Evolutionary conservation across 2,797 vertebrate genomes (phyloP).

Genomic region (Caiman crocodilus): DNA sequence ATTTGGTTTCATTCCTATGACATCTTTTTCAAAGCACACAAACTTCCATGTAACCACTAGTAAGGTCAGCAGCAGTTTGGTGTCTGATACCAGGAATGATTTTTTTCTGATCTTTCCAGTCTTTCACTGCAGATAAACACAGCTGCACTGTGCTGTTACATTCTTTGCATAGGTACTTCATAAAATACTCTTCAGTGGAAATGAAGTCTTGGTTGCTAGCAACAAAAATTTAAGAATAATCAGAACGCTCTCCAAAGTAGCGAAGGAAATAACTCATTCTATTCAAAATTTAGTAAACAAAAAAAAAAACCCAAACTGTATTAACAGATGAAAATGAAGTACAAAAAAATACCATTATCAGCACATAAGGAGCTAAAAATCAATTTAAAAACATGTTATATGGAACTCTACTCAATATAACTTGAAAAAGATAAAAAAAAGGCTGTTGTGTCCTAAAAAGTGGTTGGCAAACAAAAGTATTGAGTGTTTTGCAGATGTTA

Average conservation of each 20-base stretch:
- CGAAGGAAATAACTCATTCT: neutral
- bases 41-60: neutral
- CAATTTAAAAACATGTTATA: neutral
- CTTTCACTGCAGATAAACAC: neutral
- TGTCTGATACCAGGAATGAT: neutral
- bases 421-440: fast-evolving
- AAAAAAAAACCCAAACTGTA: neutral
- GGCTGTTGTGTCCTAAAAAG: neutral
- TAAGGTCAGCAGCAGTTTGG: neutral
- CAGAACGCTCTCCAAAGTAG: too few species aligned
- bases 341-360: neutral
- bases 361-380: neutral
- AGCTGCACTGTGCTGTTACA: neutral
- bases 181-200: neutral
- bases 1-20: neutral
- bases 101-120: neutral
- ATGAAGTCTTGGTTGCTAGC: neutral
- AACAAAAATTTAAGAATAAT: neutral
- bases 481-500: fast-evolving
- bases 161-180: neutral
- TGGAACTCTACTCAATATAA: neutral
- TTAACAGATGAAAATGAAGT: neutral
- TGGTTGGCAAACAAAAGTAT: neutral
- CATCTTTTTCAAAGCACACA: neutral
- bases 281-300: neutral